Base-by-base conservation (phyloP, 2,888 invertebrate species). In the Drosophila algonquin region DNA sequence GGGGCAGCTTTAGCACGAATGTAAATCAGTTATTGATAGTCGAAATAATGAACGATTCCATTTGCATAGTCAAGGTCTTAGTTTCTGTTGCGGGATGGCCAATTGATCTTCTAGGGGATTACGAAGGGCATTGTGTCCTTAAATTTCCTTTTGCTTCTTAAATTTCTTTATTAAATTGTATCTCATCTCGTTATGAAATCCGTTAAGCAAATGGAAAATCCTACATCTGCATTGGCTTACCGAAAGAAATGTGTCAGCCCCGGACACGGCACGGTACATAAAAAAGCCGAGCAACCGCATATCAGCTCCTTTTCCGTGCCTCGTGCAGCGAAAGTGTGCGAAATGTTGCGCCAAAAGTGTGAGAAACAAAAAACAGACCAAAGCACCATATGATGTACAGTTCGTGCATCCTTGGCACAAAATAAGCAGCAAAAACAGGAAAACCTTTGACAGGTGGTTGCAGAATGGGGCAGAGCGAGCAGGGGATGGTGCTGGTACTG, bases 1-100 rank as follows among this genome's bases (percentile, higher is more conserved):
- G 77, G 72, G 58, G 82, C 79, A 73, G 79, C 71, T 79, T 74
- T 79, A 67, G 81, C 79, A 60, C 67, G 74, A 86, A 85, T 85
- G 82, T 79, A 85, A 85, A 85, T 85, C 82, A 85, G 87, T 82
- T 82, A 87, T 85, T 85, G 84, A 85, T 85, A 85, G 76, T 75
- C 79, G 58, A 77, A 77, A 80, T 84, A 82, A 85, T 87, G 82
- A 81, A 81, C 77, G 75, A 79, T 85, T 85, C 65, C 62, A 51
- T 56, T 64, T 80, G 72, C 76, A 61, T 70, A 44, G 69, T 12
- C 5, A n/a, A 27, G 4, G 48, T 21, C 1, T 27, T 21, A 16
- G 40, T 30, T 47, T 35, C 12, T n/a, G 40, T 35, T 32, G 4
- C 27, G 35, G 45, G 10, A 24, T 21, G 30, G 54, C 32, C 18